Percentiles rank a stretch among this genome's conserved stretches.
These are phyloP conservation scores for Porites rus DNA, from an alignment of 92 coral and sea anemone genomes.

Conservation along the genomic window DNA sequence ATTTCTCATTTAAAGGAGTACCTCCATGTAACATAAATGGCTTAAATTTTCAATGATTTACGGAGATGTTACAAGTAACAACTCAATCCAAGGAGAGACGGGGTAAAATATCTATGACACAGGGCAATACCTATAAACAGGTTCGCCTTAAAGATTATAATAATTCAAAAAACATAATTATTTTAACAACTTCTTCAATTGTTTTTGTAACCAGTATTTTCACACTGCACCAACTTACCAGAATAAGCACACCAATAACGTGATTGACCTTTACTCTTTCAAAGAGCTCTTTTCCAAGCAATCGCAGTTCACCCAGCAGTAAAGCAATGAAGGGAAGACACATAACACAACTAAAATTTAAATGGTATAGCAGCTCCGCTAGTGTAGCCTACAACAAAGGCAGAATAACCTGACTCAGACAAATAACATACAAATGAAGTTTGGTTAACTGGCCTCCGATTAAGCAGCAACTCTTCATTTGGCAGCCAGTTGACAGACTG, in stretches of 20 bases:
- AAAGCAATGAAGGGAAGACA: conserved; percentile 59
- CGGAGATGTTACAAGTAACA: no score
- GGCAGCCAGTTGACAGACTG: no score
- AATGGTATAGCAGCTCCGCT: conserved; percentile 49
- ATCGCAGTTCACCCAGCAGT: conserved; percentile 48
- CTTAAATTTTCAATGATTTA: not conserved
- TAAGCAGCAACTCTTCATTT: no score
- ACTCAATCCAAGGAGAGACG: no score
- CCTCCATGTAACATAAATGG: not conserved
- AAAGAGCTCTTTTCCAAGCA: conserved; percentile 12
- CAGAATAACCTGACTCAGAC: not conserved
- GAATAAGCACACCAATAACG: not conserved
- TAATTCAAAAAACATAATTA: no score
- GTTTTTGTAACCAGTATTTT: no score
- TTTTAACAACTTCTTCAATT: no score
- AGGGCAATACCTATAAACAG: no score
- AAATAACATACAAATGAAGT: not conserved
- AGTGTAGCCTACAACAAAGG: conserved; percentile 39
- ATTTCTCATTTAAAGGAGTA: no score
- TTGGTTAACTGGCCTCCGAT: no score
- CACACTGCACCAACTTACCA: conserved; percentile 12
- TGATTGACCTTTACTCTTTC: conserved; percentile 10
- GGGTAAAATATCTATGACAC: no score
- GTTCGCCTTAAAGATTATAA: no score
- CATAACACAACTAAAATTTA: conserved; percentile 57